Evolutionary conservation across 2,888 invertebrate genomes (phyloP), one percentile per base, ranked within the genome.

Genomic region (Brachypalpus laphriformis): DNA sequence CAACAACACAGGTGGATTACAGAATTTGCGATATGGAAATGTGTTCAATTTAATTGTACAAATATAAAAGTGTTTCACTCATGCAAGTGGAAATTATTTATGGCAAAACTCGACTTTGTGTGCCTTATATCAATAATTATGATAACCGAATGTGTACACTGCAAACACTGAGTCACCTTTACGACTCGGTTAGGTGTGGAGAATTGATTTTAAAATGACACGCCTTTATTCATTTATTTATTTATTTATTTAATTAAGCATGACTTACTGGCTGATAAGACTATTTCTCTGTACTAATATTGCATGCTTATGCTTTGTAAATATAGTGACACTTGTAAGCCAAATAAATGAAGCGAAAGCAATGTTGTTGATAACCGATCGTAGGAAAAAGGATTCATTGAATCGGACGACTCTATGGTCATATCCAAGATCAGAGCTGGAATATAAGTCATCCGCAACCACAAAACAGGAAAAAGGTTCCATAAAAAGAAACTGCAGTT

Each of bases 1-100:
- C 18, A 47, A 74, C 28, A 16, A 66, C 65, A 59, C 80, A 72
- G 75, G 81, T 81, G 66, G 66, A 68, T 68, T 75, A 72, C 25
- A 4, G 25, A 25, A 2, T 5, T 5, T 2, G 59, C 51, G 80
- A 57, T 63, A 63, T 63, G 47, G 61, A 7, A 63, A 49, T 63
- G 0, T 40, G 3, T 54, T 14, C 22, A 14, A 6, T 37, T 57
- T 45, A 47, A 59, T 37, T 57, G 70, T 57, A 45, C 34, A 71
- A 57, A 71, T 57, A 47, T 20, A 34, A 22, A 47, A 49, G 22
- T 65, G 4, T 8, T 42, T 14, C 40, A 28, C 14, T n/a, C 14
- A 14, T 28, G 31, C 3, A 11, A 31, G 45, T 34, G 2, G n/a
- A 18, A 34, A 37, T 34, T 42, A 16, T 25, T 59, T 59, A 28